Evolutionary conservation across 2,113 vertebrate genomes (phyloP).

Genomic region (Xerus inauris): DNA sequence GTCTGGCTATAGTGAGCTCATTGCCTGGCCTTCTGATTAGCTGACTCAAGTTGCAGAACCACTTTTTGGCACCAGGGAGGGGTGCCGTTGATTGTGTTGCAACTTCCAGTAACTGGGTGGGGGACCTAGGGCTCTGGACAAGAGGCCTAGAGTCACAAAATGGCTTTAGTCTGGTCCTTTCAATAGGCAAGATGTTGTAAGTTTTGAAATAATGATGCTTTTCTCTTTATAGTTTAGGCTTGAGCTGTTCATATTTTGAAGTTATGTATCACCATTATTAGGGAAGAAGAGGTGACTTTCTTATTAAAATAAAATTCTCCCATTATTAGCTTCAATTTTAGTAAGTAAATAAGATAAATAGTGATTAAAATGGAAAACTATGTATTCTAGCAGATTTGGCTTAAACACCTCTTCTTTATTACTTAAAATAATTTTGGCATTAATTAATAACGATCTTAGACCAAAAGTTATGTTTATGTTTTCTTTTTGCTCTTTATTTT

Average conservation of each 20-base stretch:
- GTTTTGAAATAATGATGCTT: not conserved
- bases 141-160: too few species aligned
- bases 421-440: not conserved
- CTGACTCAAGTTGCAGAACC: too few species aligned
- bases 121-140: too few species aligned
- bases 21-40: too few species aligned
- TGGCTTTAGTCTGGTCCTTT: too few species aligned
- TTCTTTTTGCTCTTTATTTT: not conserved
- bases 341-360: not conserved
- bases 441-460: not conserved
- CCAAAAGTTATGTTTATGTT: not conserved
- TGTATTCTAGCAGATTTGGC: not conserved
- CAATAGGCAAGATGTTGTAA: not conserved
- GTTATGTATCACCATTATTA: not conserved
- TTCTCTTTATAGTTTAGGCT: not conserved
- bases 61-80: too few species aligned
- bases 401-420: not conserved
- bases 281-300: not conserved
- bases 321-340: not conserved
- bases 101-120: too few species aligned
- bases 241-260: not conserved
- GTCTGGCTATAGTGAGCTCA: too few species aligned
- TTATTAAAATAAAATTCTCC: not conserved
- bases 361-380: not conserved
- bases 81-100: too few species aligned